Evolutionary conservation across 2,797 vertebrate genomes (phyloP), one percentile per base, ranked within the genome.

Genomic region (Cyclopterus lumpus): DNA sequence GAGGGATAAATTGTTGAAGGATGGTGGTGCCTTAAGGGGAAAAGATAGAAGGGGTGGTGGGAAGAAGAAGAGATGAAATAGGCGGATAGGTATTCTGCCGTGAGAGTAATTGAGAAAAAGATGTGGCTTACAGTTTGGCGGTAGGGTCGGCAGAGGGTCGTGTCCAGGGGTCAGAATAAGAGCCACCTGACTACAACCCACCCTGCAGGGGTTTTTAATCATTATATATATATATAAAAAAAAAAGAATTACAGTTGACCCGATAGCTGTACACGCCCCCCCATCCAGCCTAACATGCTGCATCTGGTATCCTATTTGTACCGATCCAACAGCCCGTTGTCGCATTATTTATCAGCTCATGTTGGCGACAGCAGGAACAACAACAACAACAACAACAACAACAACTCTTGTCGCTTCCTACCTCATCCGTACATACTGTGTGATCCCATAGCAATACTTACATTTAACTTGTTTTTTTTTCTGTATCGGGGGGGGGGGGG

Each of bases 1-100:
- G 86, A 88, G 86, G 88, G 92, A 92, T 90, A 81, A 66, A 83
- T 78, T 81, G 86, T 84, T 76, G 90, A 81, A 81, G 84, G 86
- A 81, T 72, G 65, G 70, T 83, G 77, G 70, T 83, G 77, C 76
- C 84, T 81, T 75, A 58, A 84, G 76, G 84, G 78, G 59, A 53
- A 80, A 82, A 74, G 79, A 64, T 54, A 46, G 73, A 82, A 62
- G 34, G 44, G 72, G 54, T 28, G 51, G n/a, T n/a, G n/a, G n/a
- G 3, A 44, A 18, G 5, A 46, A 18, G 15, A 63, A 18, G 80
- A 70, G 18, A 81, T 40, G 66, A 79, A 58, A 58, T 54, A 49
- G 20, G 22, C 51, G 24, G 71, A 65, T 64, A 60, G 77, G 77
- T 76, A 32, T 86, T 84, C 38, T 69, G 58, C 38, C 55, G 61